Evolutionary conservation across 2,888 invertebrate species (phyloP).

Genomic region (Balanococcus diminutus): DNA sequence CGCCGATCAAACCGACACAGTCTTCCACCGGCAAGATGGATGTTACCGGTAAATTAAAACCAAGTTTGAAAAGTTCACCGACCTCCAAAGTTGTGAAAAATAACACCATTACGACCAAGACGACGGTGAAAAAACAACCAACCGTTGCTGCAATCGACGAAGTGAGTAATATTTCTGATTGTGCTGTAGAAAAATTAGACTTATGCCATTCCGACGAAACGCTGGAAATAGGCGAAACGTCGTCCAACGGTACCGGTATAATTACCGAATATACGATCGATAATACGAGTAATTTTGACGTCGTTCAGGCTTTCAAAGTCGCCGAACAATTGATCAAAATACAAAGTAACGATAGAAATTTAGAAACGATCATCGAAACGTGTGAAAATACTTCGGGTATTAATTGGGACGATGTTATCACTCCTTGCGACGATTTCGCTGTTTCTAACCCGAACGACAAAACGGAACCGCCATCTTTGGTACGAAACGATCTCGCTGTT

Average conservation of each 20-base stretch:
- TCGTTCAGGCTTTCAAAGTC: neutral
- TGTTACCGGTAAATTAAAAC: neutral
- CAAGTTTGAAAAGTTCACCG: neutral
- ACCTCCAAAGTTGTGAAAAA: neutral
- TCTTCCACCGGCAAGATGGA: neutral
- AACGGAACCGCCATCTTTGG: neutral
- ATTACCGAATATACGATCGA: neutral
- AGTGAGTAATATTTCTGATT: neutral
- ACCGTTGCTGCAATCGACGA: neutral
- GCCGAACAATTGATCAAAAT: conserved; percentile 1
- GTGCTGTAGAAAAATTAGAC: neutral
- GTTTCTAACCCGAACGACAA: neutral
- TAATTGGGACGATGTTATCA: conserved; percentile 5
- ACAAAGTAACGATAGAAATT: neutral
- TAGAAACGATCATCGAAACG: neutral
- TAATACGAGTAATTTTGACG: neutral
- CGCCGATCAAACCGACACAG: neutral
- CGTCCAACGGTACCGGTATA: neutral
- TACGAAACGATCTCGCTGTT: neutral
- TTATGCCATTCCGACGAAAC: neutral
- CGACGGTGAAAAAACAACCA: no score
- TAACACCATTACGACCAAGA: neutral
- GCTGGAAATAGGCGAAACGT: neutral
- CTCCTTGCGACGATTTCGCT: neutral
- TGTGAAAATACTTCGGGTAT: neutral